Conservation (phyloP, 2,888 invertebrate species). For the Cyrtodaria siliqua region DNA sequence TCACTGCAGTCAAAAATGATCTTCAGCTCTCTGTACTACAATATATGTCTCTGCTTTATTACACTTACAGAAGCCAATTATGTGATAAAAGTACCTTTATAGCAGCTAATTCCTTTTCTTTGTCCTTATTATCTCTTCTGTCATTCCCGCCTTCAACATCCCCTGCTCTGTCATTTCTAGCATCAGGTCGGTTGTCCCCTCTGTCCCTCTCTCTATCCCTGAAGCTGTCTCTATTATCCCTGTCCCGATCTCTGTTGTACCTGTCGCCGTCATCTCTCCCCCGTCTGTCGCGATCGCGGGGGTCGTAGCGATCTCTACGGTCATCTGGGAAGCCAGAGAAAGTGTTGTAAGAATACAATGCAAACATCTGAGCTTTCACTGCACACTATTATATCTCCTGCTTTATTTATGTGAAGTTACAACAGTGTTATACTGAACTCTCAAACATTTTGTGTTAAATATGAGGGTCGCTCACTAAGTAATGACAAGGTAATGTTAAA, state of each 20-base stretch:
- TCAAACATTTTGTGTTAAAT: constrained; percentile 1
- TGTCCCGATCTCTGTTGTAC: constrained; percentile 56
- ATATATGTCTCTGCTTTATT: no score
- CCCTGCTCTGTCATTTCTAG: constrained; percentile 65
- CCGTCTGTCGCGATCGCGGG: constrained; percentile 2
- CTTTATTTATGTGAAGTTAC: no score
- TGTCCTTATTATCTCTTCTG: constrained; percentile 59
- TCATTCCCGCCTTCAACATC: constrained; percentile 71
- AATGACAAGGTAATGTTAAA: no score
- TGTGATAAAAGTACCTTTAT: constrained; percentile 91
- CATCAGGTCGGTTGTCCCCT: constrained; percentile 26
- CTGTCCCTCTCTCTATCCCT: constrained; percentile 69
- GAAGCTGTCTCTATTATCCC: constrained; percentile 77
- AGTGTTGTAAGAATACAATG: no score
- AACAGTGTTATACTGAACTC: no score
- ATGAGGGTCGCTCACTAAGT: no score
- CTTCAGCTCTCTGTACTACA: no score
- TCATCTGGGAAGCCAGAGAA: constrained; percentile 15
- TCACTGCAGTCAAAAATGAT: no score
- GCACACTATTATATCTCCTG: no score
- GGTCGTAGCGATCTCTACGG: constrained; percentile 12
- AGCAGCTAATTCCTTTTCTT: constrained; percentile 87
- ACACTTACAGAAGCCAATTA: no score
- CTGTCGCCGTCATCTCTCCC: constrained; percentile 35
- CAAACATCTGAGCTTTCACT: no score